A percentile compares a stretch with the other conserved stretches of the same genome.
These are phyloP conservation scores for Lepidocyrtoides sp. DNA, from an alignment of 2,888 invertebrate genomes.

Conservation along the genomic window DNA sequence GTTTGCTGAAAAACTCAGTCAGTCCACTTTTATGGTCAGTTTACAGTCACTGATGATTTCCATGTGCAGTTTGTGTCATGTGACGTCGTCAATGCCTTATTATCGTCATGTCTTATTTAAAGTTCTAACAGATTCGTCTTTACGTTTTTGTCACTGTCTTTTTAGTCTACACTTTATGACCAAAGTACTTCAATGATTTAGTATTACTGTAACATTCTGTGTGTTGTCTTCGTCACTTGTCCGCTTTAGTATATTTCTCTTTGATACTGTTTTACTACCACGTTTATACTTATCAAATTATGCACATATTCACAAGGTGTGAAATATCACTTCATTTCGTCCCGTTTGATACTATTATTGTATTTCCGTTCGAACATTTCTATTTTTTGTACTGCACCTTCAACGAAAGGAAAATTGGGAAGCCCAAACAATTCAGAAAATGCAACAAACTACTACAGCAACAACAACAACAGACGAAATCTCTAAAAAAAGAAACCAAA, in stretches of 20 bases:
- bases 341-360: background rate
- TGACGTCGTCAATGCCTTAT: background rate
- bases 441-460: no score
- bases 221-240: background rate
- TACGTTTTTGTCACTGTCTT: background rate
- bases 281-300: background rate
- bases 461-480: background rate
- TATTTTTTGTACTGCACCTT: no score
- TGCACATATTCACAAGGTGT: background rate
- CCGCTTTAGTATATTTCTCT: background rate
- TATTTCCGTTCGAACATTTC: background rate
- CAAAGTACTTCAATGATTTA: no score
- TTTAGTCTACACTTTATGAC: no score
- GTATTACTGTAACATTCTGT: no score
- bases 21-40: background rate
- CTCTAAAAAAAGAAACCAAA: no score
- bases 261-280: background rate
- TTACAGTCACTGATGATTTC: background rate
- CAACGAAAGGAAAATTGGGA: background rate
- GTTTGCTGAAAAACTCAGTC: no score
- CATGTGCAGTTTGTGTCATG: background rate
- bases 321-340: background rate
- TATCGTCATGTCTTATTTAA: background rate
- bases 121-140: conserved; percentile 26
- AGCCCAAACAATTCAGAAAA: background rate